Conservation (phyloP, 2,797 vertebrate genomes). For the Molossus molossus region DNA sequence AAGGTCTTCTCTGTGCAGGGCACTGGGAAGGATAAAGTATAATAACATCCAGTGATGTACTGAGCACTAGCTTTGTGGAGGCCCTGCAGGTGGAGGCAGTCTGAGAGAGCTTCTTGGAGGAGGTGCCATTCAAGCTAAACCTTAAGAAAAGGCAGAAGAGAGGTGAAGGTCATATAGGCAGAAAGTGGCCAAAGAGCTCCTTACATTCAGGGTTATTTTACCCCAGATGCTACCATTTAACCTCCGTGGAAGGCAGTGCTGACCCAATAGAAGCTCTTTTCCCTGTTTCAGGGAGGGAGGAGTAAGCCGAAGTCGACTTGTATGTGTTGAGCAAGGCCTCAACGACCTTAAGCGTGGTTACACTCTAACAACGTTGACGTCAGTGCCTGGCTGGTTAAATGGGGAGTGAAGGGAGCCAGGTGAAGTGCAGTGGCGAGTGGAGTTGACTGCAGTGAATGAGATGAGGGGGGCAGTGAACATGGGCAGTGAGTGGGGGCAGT, state of each 20-base stretch:
- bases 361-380: background rate
- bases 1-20: background rate
- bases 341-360: background rate
- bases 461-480: no score
- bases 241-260: background rate
- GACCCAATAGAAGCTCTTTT: background rate
- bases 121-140: background rate
- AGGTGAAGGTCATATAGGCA: background rate
- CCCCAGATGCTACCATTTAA: background rate
- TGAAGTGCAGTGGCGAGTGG: accelerated
- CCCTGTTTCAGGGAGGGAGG: background rate
- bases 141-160: background rate
- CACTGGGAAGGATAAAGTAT: background rate
- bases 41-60: background rate
- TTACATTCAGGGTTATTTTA: background rate
- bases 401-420: background rate
- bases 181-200: background rate
- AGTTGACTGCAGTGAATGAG: background rate
- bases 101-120: background rate
- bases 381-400: background rate
- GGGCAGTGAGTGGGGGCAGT: no score
- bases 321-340: background rate
- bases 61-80: background rate
- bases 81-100: background rate
- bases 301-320: background rate